phyloP scores from a whole-genome alignment of 1,140 invertebrate species.

The Diorhabda carinulata region DNA sequence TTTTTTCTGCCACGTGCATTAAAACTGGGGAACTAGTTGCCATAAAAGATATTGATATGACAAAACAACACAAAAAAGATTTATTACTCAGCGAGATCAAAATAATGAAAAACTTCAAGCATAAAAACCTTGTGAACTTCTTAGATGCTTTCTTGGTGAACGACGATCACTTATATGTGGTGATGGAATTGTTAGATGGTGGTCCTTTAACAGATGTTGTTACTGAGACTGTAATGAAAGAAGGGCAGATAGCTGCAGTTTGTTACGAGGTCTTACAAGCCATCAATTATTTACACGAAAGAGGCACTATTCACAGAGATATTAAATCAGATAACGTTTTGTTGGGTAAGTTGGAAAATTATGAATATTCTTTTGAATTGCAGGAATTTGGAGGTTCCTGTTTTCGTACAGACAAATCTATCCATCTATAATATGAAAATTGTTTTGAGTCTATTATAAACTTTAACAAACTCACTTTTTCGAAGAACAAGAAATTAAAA shows the following conservation, averaged over 20 bases:
- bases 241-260: slow-evolving; percentile 94
- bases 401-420: too few species aligned
- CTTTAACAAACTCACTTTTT: too few species aligned
- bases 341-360: slow-evolving; percentile 47
- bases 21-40: slow-evolving; percentile 78
- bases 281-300: slow-evolving; percentile 85
- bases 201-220: slow-evolving; percentile 96
- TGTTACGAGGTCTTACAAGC: slow-evolving; percentile 90
- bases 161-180: slow-evolving; percentile 88
- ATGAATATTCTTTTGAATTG: too few species aligned
- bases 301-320: slow-evolving; percentile 88
- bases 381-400: too few species aligned
- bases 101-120: slow-evolving; percentile 88
- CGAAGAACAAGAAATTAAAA: too few species aligned
- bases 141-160: slow-evolving; percentile 85
- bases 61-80: slow-evolving; percentile 91
- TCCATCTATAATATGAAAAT: too few species aligned
- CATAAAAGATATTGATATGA: slow-evolving; percentile 93
- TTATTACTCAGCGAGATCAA: slow-evolving; percentile 93
- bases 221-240: slow-evolving; percentile 96
- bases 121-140: slow-evolving; percentile 97
- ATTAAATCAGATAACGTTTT: slow-evolving; percentile 97
- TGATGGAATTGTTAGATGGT: slow-evolving; percentile 94
- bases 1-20: slow-evolving; percentile 84
- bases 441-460: too few species aligned